phyloP scores from a whole-genome alignment of 2,797 vertebrate species.

The Parotocinclus haroldoi region DNA sequence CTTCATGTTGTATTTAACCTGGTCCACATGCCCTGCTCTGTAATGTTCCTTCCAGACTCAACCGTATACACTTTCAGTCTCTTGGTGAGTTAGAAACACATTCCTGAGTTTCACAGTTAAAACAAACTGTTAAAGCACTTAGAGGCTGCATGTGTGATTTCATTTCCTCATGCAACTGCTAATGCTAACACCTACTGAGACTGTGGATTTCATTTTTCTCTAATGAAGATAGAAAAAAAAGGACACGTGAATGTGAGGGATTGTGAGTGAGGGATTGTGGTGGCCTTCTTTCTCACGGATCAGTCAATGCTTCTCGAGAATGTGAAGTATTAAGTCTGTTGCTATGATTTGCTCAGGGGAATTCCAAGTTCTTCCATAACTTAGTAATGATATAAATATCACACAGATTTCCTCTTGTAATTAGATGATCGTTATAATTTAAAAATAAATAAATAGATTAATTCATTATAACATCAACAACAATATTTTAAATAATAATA shows the following conservation, averaged over 20 bases:
- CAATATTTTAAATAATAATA: too few relatives aligned
- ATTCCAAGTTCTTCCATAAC: too few relatives aligned
- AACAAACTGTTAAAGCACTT: slow-evolving; percentile 45
- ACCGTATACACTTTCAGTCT: slow-evolving; percentile 5
- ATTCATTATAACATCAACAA: too few relatives aligned
- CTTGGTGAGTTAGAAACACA: slow-evolving; percentile 20
- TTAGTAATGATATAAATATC: too few relatives aligned
- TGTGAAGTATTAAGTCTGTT: too few relatives aligned
- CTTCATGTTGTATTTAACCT: too few relatives aligned
- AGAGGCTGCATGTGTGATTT: slow-evolving; percentile 41
- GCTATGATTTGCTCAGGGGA: too few relatives aligned
- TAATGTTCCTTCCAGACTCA: too few relatives aligned
- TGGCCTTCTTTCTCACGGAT: slow-evolving; percentile 1
- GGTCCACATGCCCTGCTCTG: too few relatives aligned
- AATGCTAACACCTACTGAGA: slow-evolving; percentile 32
- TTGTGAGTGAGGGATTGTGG: not conserved
- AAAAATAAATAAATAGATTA: too few relatives aligned
- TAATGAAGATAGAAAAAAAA: slow-evolving; percentile 18
- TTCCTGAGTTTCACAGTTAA: slow-evolving; percentile 30
- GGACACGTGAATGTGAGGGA: not conserved
- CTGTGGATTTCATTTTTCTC: slow-evolving; percentile 17
- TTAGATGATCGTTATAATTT: too few relatives aligned
- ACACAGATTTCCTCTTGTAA: too few relatives aligned
- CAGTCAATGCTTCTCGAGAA: not conserved
- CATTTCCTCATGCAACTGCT: slow-evolving; percentile 37